Conservation (phyloP, 2,113 vertebrate genomes). For the Urocolius indicus region DNA sequence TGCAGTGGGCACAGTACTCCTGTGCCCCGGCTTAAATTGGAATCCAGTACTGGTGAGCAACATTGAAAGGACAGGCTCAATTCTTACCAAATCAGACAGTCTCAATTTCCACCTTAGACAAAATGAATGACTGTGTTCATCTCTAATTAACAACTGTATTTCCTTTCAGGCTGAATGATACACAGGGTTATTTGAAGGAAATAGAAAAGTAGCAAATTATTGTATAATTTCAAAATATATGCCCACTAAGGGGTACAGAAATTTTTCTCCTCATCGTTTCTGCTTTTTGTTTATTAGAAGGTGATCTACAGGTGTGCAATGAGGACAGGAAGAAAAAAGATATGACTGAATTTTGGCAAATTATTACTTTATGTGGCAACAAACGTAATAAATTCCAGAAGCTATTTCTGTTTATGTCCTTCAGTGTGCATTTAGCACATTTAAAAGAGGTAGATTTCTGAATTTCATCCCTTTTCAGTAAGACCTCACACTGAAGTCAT, state of each 20-base stretch:
- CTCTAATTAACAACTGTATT: background rate
- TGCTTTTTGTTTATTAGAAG: background rate
- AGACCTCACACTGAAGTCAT: background rate
- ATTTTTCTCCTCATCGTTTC: background rate
- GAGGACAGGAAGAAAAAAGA: background rate
- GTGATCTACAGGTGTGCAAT: background rate
- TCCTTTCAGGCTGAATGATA: background rate
- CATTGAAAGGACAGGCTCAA: background rate
- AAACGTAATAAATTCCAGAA: background rate
- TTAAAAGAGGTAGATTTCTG: background rate
- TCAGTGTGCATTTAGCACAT: background rate
- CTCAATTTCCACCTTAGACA: background rate
- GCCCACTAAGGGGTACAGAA: background rate
- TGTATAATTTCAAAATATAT: background rate
- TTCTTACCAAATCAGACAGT: background rate
- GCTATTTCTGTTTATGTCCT: background rate
- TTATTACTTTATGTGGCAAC: background rate
- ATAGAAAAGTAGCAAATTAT: background rate
- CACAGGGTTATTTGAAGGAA: background rate
- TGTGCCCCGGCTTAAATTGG: background rate
- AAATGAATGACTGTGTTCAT: background rate
- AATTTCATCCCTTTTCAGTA: background rate
- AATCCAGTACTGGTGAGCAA: background rate
- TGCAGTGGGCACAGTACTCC: background rate
- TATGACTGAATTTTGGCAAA: background rate